Conservation (phyloP, 2,888 invertebrate genomes). For the Watsonalla binaria region DNA sequence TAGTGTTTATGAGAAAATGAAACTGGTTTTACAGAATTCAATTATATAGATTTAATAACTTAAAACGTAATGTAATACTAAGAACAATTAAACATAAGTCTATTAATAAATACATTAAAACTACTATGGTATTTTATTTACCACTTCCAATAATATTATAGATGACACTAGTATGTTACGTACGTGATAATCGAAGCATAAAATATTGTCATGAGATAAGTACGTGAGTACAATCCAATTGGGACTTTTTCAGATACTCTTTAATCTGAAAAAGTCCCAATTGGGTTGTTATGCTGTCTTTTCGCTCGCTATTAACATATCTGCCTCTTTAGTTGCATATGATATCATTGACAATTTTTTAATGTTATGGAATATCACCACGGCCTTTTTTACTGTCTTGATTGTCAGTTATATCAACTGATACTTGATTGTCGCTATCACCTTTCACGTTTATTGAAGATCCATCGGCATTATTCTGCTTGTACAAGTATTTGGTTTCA, state of each 20-base stretch:
- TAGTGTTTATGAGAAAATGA: background rate
- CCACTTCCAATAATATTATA: slow-evolving; percentile 1
- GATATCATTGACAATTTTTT: slow-evolving; percentile 3
- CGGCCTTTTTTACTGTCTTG: background rate
- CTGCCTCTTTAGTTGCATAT: no score
- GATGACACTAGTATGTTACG: no score
- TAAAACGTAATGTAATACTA: background rate
- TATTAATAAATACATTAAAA: slow-evolving; percentile 14
- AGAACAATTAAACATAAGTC: slow-evolving; percentile 1
- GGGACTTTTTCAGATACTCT: no score
- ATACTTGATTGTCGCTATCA: background rate
- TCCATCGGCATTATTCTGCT: slow-evolving; percentile 17
- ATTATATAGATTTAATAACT: background rate
- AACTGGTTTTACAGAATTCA: background rate
- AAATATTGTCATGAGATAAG: no score
- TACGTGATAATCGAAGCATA: no score
- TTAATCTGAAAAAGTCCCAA: no score
- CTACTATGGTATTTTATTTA: slow-evolving; percentile 14
- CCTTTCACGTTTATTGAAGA: slow-evolving; percentile 8
- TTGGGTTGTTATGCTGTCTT: no score
- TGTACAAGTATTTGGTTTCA: slow-evolving; percentile 13
- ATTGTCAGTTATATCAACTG: background rate
- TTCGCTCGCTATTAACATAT: no score
- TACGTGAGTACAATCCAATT: no score
- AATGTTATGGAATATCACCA: background rate